Evolutionary conservation across 1,140 invertebrate species (phyloP).

Genomic region (Theocolax elegans): DNA sequence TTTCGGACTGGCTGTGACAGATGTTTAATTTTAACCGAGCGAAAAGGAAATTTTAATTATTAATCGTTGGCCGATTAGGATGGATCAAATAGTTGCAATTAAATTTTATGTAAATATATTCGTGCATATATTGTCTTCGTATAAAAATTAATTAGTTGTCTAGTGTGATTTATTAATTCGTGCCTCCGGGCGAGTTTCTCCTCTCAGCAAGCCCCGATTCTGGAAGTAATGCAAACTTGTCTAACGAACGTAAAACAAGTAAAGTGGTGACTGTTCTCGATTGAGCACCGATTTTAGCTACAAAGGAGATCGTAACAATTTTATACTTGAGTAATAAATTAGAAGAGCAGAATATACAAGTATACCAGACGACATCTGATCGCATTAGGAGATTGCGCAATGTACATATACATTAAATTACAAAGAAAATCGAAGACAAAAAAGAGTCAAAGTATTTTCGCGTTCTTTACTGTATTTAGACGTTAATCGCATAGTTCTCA

Average conservation of each 20-base stretch:
- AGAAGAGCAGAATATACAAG: conserved; percentile 24
- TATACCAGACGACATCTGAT: conserved; percentile 25
- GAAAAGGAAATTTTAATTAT: conserved; percentile 46
- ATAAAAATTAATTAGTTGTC: conserved; percentile 38
- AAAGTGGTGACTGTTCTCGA: neutral
- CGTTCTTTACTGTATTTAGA: conserved; percentile 44
- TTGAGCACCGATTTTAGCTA: conserved; percentile 20
- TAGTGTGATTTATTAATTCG: conserved; percentile 30
- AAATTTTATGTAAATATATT: conserved; percentile 37
- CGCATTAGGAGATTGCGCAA: conserved; percentile 18
- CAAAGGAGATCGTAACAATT: conserved; percentile 24
- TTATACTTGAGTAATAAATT: conserved; percentile 37
- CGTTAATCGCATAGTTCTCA: conserved; percentile 40
- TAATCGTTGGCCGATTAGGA: conserved; percentile 44
- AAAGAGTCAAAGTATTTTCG: conserved; percentile 45
- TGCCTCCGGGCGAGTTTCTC: conserved; percentile 17
- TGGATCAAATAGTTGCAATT: conserved; percentile 28
- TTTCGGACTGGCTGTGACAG: conserved; percentile 60
- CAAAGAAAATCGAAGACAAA: conserved; percentile 35
- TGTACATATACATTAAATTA: conserved; percentile 35
- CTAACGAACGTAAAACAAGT: too few species aligned
- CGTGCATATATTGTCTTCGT: conserved; percentile 50
- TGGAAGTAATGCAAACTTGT: too few species aligned
- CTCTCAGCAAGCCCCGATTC: conserved; percentile 21
- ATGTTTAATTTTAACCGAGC: conserved; percentile 50